These are phyloP conservation scores for Drosophila acutilabella DNA, from an alignment of 2,888 invertebrate species.

Conservation along the genomic window DNA sequence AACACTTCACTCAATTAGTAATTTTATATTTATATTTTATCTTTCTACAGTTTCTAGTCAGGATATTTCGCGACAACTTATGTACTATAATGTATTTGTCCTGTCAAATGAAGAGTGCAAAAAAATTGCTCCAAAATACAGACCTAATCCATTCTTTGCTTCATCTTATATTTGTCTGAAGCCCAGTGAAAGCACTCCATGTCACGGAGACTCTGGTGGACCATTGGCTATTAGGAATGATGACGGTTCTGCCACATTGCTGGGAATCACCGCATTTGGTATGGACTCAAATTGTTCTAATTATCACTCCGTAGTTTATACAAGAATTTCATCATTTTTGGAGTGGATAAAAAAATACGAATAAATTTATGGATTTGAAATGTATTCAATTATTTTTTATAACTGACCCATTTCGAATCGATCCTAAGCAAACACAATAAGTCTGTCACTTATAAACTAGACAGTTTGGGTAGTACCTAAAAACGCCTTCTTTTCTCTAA, in stretches of 20 bases:
- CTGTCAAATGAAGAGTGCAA: conserved; percentile 24
- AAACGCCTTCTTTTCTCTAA: too few relatives aligned
- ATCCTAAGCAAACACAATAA: too few relatives aligned
- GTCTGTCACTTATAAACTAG: too few relatives aligned
- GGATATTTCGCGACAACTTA: not conserved
- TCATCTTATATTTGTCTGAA: conserved; percentile 13
- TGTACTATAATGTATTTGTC: not conserved
- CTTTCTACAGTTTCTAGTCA: too few relatives aligned
- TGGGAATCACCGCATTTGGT: conserved; percentile 14
- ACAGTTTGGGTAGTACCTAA: too few relatives aligned
- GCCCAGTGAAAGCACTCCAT: not conserved
- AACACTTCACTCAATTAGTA: too few relatives aligned
- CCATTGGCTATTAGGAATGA: conserved; percentile 14
- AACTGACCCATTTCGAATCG: too few relatives aligned
- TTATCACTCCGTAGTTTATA: not conserved
- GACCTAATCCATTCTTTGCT: not conserved
- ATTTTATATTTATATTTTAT: too few relatives aligned
- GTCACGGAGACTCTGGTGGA: conserved; percentile 18
- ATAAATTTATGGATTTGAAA: too few relatives aligned
- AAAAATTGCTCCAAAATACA: not conserved
- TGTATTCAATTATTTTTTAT: too few relatives aligned
- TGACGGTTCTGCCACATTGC: not conserved
- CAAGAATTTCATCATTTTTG: conserved; percentile 6
- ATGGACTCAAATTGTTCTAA: fast-evolving
- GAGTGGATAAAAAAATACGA: conserved; percentile 23